Evolutionary conservation across 2,113 vertebrate species (phyloP).

Genomic region (Cyprinodon variegatus): DNA sequence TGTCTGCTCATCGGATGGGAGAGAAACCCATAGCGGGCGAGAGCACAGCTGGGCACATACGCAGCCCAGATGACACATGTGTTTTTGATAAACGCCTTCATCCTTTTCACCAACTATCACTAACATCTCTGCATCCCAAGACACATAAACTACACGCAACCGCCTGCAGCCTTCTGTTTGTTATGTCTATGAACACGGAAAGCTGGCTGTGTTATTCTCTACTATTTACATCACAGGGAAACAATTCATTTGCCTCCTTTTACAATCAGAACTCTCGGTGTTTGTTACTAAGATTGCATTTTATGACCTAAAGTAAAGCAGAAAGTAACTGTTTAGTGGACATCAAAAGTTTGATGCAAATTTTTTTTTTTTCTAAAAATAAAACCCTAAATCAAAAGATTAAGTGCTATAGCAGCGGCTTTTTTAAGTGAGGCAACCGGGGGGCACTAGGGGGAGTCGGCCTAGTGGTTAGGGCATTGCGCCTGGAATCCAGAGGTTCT

Average conservation of each 20-base stretch:
- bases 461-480: no score
- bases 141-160: constrained; percentile 33
- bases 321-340: background rate
- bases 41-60: constrained; percentile 29
- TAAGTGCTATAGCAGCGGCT: no score
- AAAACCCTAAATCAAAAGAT: no score
- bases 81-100: constrained; percentile 17
- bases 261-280: background rate
- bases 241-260: background rate
- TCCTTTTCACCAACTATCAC: constrained; percentile 22
- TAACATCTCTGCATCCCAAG: constrained; percentile 10
- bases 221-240: background rate
- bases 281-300: background rate
- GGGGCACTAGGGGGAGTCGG: no score
- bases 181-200: constrained; percentile 34
- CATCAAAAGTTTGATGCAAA: background rate
- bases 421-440: no score
- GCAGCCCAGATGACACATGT: constrained; percentile 37
- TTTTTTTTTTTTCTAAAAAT: no score
- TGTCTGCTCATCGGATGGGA: constrained; percentile 55
- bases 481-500: no score
- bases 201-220: background rate
- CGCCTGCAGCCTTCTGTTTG: constrained; percentile 6
- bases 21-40: constrained; percentile 45
- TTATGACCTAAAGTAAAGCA: background rate